These are phyloP conservation scores for Pelosia muscerda DNA, from an alignment of 2,888 invertebrate species.

Conservation along the genomic window DNA sequence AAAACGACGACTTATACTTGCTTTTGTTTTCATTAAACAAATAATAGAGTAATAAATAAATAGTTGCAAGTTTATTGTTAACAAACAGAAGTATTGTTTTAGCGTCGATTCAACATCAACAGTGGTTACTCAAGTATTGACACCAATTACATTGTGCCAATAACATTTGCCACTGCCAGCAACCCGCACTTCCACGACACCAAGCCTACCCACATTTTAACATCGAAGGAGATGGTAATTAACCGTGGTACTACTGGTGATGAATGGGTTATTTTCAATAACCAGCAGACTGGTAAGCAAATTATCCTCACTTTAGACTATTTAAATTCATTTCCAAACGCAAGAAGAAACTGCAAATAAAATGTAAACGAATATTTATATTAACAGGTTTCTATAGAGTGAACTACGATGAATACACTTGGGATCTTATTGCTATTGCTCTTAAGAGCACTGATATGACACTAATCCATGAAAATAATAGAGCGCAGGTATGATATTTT, in stretches of 20 bases:
- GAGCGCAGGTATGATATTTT: constrained; percentile 88
- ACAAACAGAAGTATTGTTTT: constrained; percentile 29
- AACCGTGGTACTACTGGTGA: constrained; percentile 67
- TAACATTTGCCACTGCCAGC: constrained; percentile 74
- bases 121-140: constrained; percentile 62
- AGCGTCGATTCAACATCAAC: constrained; percentile 85
- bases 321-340: too few relatives aligned
- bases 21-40: too few relatives aligned
- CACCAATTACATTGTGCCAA: constrained; percentile 76
- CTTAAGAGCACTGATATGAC: constrained; percentile 64
- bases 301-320: not conserved
- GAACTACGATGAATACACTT: constrained; percentile 88
- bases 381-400: constrained; percentile 89
- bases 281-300: constrained; percentile 85
- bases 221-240: constrained; percentile 47
- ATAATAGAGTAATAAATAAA: too few relatives aligned
- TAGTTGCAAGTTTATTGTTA: too few relatives aligned
- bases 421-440: constrained; percentile 81
- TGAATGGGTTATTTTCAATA: constrained; percentile 88
- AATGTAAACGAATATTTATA: not conserved
- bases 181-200: constrained; percentile 76
- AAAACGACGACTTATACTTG: too few relatives aligned
- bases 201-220: constrained; percentile 74
- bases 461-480: constrained; percentile 88
- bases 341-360: not conserved